Conservation (phyloP, 2,113 vertebrate genomes). For the Neotoma lepida region DNA sequence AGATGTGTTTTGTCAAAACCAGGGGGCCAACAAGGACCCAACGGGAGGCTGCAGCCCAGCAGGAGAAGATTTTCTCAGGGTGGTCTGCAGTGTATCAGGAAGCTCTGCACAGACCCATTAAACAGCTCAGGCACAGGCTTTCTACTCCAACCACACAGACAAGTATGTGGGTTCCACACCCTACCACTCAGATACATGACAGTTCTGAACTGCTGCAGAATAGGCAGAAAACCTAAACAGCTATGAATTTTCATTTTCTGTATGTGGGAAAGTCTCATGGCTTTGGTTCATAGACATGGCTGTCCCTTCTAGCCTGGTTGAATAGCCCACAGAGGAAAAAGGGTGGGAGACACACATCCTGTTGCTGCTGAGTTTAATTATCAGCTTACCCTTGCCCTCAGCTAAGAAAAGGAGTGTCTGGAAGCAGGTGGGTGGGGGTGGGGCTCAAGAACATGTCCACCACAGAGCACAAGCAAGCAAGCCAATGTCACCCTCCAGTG, state of each 20-base stretch:
- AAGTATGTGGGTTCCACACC: neutral
- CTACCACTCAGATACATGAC: neutral
- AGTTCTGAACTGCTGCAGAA: neutral
- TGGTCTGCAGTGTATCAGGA: neutral
- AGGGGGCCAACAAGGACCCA: neutral
- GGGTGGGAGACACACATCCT: neutral
- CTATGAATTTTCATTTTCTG: neutral
- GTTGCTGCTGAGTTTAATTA: neutral
- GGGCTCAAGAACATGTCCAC: neutral
- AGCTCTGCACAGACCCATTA: too few relatives aligned
- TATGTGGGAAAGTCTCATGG: neutral
- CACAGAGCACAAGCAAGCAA: neutral
- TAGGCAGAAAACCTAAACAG: neutral
- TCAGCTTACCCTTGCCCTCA: neutral
- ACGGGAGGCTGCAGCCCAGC: neutral
- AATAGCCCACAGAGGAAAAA: constrained; percentile 12
- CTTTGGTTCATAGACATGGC: neutral
- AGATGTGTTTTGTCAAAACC: neutral
- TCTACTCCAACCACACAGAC: neutral
- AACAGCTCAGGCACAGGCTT: neutral
- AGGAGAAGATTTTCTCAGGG: neutral
- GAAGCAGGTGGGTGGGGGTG: neutral
- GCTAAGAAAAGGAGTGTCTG: constrained; percentile 14
- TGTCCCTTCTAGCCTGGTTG: neutral
- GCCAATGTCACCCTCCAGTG: neutral